Evolutionary conservation across 1,140 invertebrate genomes (phyloP).

Genomic region (Pteromalus puparum): DNA sequence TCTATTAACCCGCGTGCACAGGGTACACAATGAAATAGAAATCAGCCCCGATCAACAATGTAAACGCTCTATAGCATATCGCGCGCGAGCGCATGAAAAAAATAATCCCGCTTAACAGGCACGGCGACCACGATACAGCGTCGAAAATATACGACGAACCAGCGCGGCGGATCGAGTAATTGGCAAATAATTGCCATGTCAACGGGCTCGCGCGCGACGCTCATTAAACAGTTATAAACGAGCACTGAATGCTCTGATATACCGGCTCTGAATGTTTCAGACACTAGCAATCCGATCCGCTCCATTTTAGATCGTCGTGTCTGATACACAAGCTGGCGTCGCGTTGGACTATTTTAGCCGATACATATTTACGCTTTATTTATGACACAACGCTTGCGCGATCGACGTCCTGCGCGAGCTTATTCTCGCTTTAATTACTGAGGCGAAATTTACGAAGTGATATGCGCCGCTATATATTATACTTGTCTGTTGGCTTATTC

Average conservation of each 20-base stretch:
- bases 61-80: no score
- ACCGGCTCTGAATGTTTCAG: neutral
- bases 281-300: neutral
- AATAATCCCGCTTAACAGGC: neutral
- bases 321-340: neutral
- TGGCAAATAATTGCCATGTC: slow-evolving; percentile 11
- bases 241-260: neutral
- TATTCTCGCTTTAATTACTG: neutral
- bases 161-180: neutral
- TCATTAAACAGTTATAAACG: slow-evolving; percentile 43
- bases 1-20: neutral
- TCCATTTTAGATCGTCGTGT: neutral
- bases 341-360: slow-evolving; percentile 4
- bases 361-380: slow-evolving; percentile 24
- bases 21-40: neutral
- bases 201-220: neutral
- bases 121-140: neutral
- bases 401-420: neutral
- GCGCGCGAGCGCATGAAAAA: neutral
- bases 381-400: neutral
- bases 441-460: neutral
- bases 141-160: neutral
- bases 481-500: neutral
- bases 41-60: neutral
- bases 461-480: neutral